These are phyloP conservation scores for Echiichthys vipera DNA, from an alignment of 2,797 vertebrate genomes.

Conservation along the genomic window DNA sequence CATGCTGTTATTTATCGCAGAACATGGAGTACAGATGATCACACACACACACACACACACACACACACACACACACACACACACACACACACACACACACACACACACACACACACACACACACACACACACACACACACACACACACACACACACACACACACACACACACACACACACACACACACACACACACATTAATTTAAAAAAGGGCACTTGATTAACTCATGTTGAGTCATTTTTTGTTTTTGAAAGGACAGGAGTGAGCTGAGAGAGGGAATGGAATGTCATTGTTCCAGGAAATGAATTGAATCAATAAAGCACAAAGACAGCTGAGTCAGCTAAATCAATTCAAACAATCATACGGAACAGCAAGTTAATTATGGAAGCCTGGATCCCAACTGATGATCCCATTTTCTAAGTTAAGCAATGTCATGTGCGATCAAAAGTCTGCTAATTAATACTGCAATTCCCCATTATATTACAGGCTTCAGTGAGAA, in stretches of 20 bases:
- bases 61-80: no score
- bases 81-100: no score
- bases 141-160: no score
- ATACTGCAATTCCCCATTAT: background rate
- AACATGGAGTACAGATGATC: conserved; percentile 58
- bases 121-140: no score
- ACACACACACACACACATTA: background rate
- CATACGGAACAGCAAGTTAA: background rate
- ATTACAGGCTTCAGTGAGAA: background rate
- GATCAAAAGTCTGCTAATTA: background rate
- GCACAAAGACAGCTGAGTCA: conserved; percentile 3
- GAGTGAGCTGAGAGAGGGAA: background rate
- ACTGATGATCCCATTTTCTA: conserved; percentile 4
- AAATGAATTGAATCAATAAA: background rate
- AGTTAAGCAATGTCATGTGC: background rate
- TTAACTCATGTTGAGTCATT: background rate
- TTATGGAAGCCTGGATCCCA: background rate
- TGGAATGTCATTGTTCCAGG: background rate
- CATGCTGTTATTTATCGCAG: conserved; percentile 48
- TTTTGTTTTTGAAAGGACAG: background rate
- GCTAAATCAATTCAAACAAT: background rate
- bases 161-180: background rate
- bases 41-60: conserved; percentile 28
- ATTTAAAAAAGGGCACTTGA: background rate
- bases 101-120: no score